Evolutionary conservation across 1,140 invertebrate species (phyloP), one percentile per base, ranked within the genome.

Genomic region (Hycleus cichorii): DNA sequence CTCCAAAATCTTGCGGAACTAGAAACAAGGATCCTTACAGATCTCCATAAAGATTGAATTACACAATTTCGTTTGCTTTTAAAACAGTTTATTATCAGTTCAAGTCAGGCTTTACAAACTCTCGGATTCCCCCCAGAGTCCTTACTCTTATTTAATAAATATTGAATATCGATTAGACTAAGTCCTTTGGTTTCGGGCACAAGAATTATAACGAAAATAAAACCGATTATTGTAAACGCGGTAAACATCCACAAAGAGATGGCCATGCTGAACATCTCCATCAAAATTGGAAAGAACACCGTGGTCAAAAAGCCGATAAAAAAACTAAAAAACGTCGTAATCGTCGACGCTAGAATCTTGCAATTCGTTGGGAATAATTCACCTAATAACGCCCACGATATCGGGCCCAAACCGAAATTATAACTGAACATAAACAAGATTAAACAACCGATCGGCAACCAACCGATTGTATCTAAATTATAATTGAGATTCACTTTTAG

Each of bases 171-270:
- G 51, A 86, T 80, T 38, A 88, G 72, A 0, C 80, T 81, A 67
- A 84, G 86, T 2, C 81, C 84, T 71, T 89, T 89, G 0, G 89
- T 90, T 73, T 91, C 89, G 0, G 87, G 87, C 1, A 90, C 81
- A 44, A 61, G 2, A 6, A 58, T 55, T 60, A 82, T 77, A 56
- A 85, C 77, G 62, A 80, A 84, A 8, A 88, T 66, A 2, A 81
- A 69, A n/a, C 81, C 83, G 12, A 32, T 7, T 32, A 3, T 39
- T 1, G 78, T 58, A 59, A 84, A 86, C 43, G 83, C 74, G 0
- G 32, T 46, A 32, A 47, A 55, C 5, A 45, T 5, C 42, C 42
- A 53, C 9, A 55, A 55, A 6, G 45, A 45, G 4, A 11, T 18
- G 3, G 26, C 43, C 45, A 55, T 39, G n/a, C 52, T 44, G 5